Base-by-base conservation (phyloP, 2,797 vertebrate genomes). In the Erpetoichthys calabaricus region DNA sequence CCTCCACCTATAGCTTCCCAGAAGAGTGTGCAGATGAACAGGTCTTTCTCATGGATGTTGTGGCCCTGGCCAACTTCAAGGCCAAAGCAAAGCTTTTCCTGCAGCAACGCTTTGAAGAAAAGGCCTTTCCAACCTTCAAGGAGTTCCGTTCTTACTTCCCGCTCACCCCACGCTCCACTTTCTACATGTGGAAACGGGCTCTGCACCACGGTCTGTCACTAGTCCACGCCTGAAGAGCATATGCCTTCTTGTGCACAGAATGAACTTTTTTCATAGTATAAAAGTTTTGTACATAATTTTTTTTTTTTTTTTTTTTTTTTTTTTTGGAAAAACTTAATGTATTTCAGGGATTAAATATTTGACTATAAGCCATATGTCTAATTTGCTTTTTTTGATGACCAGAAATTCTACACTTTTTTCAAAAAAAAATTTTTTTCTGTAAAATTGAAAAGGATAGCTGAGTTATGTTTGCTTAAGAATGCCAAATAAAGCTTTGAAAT, bases 181-280 rank as follows among this genome's bases (percentile, higher is more conserved):
- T 97, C 71, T 98, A 98, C 80, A 98, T 98, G 94, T 98, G 94
- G 94, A 97, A 97, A 68, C 85, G 94, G 0, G 93, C 94, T 1
- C 70, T 98, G 69, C 88, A 92, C 0, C 90, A 95, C 0, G 94
- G 94, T 3, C 88, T 98, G 60, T 91, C 91, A 0, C 75, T 98
- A 8, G 83, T 97, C 58, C 90, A 97, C 54, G 80, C 87, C 42
- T 93, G 63, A 64, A 42, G 42, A 75, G 9, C 6, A 7, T 10
- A 53, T 51, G 41, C 25, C 10, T 5, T 51, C 44, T 51, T 41
- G 49, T 10, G 8, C 7, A 45, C 4, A 61, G 25, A n/a, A 5
- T 8, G 83, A 6, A 5, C 44, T 6, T 53, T 54, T 3, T 54
- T 44, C 45, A 53, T 51, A n/a, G 6, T 8, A 6, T n/a, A 45